These are phyloP conservation scores for Gallirallus australis DNA, from an alignment of 2,797 vertebrate species.

Conservation along the genomic window DNA sequence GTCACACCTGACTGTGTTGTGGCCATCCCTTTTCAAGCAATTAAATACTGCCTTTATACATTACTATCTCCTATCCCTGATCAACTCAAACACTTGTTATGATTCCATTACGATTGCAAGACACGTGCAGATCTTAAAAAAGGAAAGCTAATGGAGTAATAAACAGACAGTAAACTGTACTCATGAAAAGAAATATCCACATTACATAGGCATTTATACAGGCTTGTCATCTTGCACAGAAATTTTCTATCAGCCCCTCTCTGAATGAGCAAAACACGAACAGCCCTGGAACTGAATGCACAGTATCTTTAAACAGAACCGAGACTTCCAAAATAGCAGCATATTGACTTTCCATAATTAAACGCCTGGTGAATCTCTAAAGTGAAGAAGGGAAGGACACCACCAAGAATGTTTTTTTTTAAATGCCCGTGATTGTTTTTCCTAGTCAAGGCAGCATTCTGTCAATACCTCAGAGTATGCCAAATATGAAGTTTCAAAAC, in stretches of 20 bases:
- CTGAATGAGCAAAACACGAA: neutral
- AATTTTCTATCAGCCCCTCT: neutral
- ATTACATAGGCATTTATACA: neutral
- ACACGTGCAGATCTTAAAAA: neutral
- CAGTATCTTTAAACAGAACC: neutral
- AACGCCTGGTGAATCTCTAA: neutral
- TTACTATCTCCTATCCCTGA: neutral
- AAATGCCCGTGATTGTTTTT: conserved; percentile 18
- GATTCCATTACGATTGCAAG: neutral
- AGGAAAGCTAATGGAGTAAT: neutral
- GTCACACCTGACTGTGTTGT: neutral
- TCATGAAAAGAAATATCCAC: neutral
- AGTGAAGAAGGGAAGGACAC: neutral
- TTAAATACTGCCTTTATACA: neutral
- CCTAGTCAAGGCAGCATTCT: conserved; percentile 18
- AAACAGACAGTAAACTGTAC: neutral
- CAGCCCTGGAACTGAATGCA: neutral
- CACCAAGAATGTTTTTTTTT: neutral
- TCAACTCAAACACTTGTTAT: neutral
- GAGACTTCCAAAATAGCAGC: conserved; percentile 2
- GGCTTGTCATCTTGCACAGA: neutral
- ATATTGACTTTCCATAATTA: neutral
- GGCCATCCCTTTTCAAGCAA: neutral
- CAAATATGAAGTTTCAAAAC: conserved; percentile 46
- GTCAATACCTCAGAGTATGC: conserved; percentile 33